Evolutionary conservation across 2,113 vertebrate genomes (phyloP).

Genomic region (Catharus bicknelli): DNA sequence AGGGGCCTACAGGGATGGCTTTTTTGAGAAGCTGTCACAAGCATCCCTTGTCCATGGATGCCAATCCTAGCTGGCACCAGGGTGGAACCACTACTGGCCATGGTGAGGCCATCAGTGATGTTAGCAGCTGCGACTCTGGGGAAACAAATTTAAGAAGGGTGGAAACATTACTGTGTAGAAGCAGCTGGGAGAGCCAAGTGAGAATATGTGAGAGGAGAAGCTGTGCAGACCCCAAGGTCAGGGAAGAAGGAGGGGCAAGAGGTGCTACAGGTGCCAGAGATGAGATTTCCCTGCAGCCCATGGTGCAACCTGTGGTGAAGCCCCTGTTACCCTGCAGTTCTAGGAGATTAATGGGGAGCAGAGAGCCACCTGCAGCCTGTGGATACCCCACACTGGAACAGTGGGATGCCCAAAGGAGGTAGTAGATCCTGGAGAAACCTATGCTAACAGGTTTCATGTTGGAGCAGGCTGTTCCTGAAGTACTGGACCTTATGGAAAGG

Average conservation of each 20-base stretch:
- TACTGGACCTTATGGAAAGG: rapidly evolving
- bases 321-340: too few relatives aligned
- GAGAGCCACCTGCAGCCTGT: background rate
- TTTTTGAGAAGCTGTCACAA: background rate
- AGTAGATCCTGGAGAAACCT: background rate
- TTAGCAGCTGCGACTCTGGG: too few relatives aligned
- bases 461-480: background rate
- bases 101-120: background rate
- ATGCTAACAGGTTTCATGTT: background rate
- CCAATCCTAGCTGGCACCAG: background rate
- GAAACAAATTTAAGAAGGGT: background rate
- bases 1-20: background rate
- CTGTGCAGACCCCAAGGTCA: background rate
- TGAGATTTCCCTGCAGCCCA: background rate
- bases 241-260: background rate
- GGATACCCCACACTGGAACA: background rate
- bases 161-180: background rate
- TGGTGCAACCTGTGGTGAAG: background rate
- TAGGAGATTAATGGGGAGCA: background rate
- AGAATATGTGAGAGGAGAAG: background rate
- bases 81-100: background rate
- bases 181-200: background rate
- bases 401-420: background rate
- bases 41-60: background rate
- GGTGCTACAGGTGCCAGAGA: too few relatives aligned